Base-by-base conservation (phyloP, 1,140 invertebrate genomes). In the Teleopsis dalmanni region DNA sequence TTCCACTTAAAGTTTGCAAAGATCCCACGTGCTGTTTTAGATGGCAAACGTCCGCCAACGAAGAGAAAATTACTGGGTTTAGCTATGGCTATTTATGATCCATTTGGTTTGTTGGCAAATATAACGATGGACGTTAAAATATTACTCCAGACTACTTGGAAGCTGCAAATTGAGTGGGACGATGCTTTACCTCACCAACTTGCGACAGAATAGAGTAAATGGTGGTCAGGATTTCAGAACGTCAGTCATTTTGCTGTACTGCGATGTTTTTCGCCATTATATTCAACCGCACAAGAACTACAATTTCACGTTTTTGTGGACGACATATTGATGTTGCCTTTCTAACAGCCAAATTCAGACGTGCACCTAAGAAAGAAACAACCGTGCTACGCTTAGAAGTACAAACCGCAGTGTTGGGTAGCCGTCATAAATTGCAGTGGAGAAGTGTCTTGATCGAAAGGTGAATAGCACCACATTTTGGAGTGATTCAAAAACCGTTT, bases 381-480 rank as follows among this genome's bases (percentile, higher is more conserved):
- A 55, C 56, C 2, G 57, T 68, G 10, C 62, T 60, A 2, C 44
- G 55, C 9, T 31, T 65, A 26, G 56, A 69, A 42, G 38, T 65
- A 7, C 52, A 60, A 45, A 57, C 57, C 2, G 61, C 59, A 3
- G 13, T 65, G 2, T 14, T 71, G 13, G 60, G 46, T 0, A 50
- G 23, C n/a, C 23, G 58, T 7, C 23, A 65, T 3, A 37, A 14
- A 7, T 18, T 22, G 13, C 23, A 26, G 13, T 50, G 13, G 9
- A 11, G 7, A 8, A 23, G 31, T 23, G 36, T 19, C 43, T 35
- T 16, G 50, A 53, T 6, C 21, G 52, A 4, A 21, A 33, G 14
- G 27, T 53, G 3, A 7, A 23, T 4, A 27, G 35, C n/a, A 50
- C 52, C 10, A 37, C 45, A 31, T 53, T 49, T 16, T 56, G 58